Evolutionary conservation across 2,113 vertebrate species (phyloP), one percentile per base, ranked within the genome.

Genomic region (Eurystomus gularis): DNA sequence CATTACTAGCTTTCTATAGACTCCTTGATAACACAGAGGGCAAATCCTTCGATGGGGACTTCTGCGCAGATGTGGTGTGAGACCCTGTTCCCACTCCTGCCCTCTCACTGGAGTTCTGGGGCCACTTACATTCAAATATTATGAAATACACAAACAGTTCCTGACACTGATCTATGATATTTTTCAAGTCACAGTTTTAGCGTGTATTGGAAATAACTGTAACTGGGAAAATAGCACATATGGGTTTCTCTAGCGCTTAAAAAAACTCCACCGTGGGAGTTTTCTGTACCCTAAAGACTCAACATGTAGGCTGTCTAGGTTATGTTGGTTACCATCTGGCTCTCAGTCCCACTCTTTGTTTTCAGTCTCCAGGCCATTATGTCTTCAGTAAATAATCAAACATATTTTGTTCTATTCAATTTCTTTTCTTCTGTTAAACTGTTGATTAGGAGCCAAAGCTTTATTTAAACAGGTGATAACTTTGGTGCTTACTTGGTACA

Each of bases 401-500:
- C 81, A 81, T 85, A 92, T 95, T 95, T 93, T 90, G 73, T 82
- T 88, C 92, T 90, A 86, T 94, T 95, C 72, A 88, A 19, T 82
- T 94, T 90, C 89, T 95, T 96, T 94, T 96, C 80, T 95, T 90
- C 95, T 87, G 60, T 73, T 91, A 66, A 95, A 89, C 85, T 88
- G 83, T 88, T 97, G 95, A 89, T 89, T 83, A 44, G 35, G 60
- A 97, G 92, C 96, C 96, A 97, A 93, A 79, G 75, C 28, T 82
- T 96, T 97, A 93, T 93, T 97, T 97, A 90, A 94, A 88, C 85
- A 96, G 93, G 94, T 95, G 96, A 96, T 46, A 94, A 44, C 42
- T 94, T 78, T 66, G n/a, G 72, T 93, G 64, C 84, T 84, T 87
- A 64, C 76, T 91, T 61, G 82, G 58, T 89, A 61, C 71, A 69